Evolutionary conservation across 2,113 vertebrate genomes (phyloP).

Genomic region (Takifugu bimaculatus): DNA sequence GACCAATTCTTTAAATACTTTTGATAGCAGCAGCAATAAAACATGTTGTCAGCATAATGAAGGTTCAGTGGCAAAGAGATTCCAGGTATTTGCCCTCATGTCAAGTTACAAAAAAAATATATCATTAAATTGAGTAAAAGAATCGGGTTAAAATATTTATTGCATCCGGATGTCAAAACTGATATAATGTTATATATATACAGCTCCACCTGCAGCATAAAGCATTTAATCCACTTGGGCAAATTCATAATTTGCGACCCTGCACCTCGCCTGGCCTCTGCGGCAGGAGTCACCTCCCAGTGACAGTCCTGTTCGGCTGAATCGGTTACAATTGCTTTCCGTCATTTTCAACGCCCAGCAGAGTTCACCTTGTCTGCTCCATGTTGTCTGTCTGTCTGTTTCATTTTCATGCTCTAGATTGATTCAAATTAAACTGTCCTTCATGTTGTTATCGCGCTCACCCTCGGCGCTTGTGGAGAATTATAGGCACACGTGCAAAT

Average conservation of each 20-base stretch:
- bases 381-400: conserved; percentile 55
- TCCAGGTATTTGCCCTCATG: too few species aligned
- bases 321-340: not conserved
- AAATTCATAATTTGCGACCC: conserved; percentile 27
- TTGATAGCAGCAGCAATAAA: too few species aligned
- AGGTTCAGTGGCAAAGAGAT: too few species aligned
- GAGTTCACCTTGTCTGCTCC: conserved; percentile 59
- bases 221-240: conserved; percentile 30
- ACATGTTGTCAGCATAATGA: too few species aligned
- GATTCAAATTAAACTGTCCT: conserved; percentile 71
- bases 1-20: too few species aligned
- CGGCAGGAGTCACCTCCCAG: conserved; percentile 5
- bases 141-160: conserved; percentile 2
- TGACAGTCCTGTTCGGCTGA: conserved; percentile 22
- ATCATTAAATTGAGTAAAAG: too few species aligned
- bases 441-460: conserved; percentile 60
- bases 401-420: conserved; percentile 61
- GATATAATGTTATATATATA: conserved; percentile 18
- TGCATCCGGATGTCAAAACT: conserved; percentile 16
- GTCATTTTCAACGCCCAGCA: conserved; percentile 16
- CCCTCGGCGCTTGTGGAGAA: conserved; percentile 26
- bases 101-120: too few species aligned
- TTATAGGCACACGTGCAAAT: conserved; percentile 14
- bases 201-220: not conserved
- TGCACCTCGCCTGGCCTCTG: conserved; percentile 13